A percentile compares a stretch with the other conserved stretches of the same genome.
These are phyloP conservation scores for Brachionus rubens DNA, from an alignment of 1,140 invertebrate genomes.

Conservation along the genomic window DNA sequence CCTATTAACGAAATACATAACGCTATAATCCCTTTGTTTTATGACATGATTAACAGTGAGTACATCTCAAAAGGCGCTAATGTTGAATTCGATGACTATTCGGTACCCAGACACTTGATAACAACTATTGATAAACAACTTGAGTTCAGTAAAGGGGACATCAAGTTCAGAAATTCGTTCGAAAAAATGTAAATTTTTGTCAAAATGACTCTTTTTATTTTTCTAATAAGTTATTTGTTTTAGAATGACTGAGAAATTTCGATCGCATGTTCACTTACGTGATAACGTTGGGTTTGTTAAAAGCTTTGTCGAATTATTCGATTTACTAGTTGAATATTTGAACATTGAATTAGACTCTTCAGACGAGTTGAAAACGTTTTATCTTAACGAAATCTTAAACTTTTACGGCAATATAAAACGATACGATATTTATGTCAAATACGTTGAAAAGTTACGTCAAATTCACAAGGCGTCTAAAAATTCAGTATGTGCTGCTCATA, in stretches of 20 bases:
- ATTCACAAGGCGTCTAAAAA: slow-evolving; percentile 36
- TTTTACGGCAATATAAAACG: slow-evolving; percentile 26
- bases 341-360: background rate
- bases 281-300: background rate
- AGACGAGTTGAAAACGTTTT: slow-evolving; percentile 18
- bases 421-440: slow-evolving; percentile 38
- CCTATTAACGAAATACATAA: slow-evolving; percentile 9
- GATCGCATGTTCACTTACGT: background rate
- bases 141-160: background rate
- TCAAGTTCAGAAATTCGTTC: background rate
- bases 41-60: slow-evolving; percentile 39
- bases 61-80: background rate
- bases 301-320: background rate
- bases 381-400: slow-evolving; percentile 44
- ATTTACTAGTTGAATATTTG: slow-evolving; percentile 35
- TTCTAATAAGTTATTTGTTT: background rate
- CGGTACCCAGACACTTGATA: background rate
- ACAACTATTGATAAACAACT: slow-evolving; percentile 12
- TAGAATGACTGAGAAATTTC: slow-evolving; percentile 35
- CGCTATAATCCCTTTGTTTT: slow-evolving; percentile 18
- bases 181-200: slow-evolving; percentile 21
- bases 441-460: slow-evolving; percentile 32
- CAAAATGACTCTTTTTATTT: background rate
- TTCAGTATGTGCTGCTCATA: slow-evolving; percentile 32
- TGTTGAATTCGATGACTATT: slow-evolving; percentile 8